Base-by-base conservation (phyloP, 2,888 invertebrate genomes). In the Dryadula phaetusa region DNA sequence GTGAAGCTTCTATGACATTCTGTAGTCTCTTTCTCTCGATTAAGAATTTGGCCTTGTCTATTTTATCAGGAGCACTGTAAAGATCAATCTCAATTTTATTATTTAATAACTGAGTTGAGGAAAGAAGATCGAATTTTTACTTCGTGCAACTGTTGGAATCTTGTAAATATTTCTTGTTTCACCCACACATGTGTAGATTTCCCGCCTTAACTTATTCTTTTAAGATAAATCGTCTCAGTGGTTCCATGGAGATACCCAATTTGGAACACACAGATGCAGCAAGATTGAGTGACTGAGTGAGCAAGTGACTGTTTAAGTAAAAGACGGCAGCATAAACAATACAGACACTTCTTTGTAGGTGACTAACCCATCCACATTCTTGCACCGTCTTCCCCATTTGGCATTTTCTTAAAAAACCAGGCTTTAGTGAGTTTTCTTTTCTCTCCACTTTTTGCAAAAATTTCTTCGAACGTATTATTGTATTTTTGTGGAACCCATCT, bases 351-450 rank as follows among this genome's bases (percentile, higher is more conserved):
- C 14, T 22, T 47, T 12, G 4, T 22, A 22, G 20, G 22, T 14
- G 22, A 22, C 5, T 47, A 47, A 14, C 4, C 12, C 47, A 47
- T 22, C 47, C 47, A 47, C 22, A 5, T 12, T 47, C 22, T 47
- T 12, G 22, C 12, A 12, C 22, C 47, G 12, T 22, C 3, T 47
- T 47, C 47, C 10, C 22, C 22, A 47, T 47, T 47, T 12, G 22
- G 20, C 47, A 47, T 49, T 25, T 25, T 49, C 14, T 25, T 22
- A 25, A 25, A 25, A 25, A 47, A 47, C 3, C 47, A 47, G 14
- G 42, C 42, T 44, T 44, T 44, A 44, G 42, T 44, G 8, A 44
- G 42, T 44, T 44, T 44, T 44, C 42, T 44, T 18, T 44, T 44
- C 42, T 44, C 42, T 5, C 42, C 42, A 42, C 7, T 42, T 42